Evolutionary conservation across 2,797 vertebrate species (phyloP).

Genomic region (Halcyon smyrnensis): DNA sequence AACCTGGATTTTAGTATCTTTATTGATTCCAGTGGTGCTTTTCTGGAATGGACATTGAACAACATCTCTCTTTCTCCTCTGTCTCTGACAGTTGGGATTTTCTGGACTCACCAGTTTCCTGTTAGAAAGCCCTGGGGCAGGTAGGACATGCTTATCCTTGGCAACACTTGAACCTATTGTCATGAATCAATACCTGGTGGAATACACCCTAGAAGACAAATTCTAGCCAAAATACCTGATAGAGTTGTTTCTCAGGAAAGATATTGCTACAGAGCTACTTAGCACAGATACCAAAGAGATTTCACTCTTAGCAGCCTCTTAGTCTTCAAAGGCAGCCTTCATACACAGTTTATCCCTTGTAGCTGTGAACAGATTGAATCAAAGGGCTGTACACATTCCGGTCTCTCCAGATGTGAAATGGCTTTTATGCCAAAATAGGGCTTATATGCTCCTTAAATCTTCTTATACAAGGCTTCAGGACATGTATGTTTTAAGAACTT

Average conservation of each 20-base stretch:
- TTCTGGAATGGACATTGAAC: background rate
- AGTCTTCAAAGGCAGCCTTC: background rate
- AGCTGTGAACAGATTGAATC: conserved; percentile 28
- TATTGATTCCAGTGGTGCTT: background rate
- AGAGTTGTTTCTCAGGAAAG: background rate
- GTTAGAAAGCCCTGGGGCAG: background rate
- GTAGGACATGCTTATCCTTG: background rate
- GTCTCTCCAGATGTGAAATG: background rate
- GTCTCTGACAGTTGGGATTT: background rate
- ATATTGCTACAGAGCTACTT: background rate
- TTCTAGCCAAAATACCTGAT: background rate
- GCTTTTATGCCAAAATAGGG: background rate
- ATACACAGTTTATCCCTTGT: background rate
- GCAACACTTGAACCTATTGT: background rate
- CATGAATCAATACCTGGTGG: background rate
- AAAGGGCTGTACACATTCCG: background rate
- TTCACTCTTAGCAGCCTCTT: background rate
- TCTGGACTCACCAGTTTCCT: background rate
- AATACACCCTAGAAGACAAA: background rate
- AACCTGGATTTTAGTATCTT: background rate
- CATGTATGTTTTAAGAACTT: background rate
- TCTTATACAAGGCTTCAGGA: background rate
- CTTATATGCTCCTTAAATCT: background rate
- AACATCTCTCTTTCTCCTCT: background rate
- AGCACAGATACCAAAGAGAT: background rate